Base-by-base conservation (phyloP, 1,140 invertebrate genomes). In the Antheraea mylitta region DNA sequence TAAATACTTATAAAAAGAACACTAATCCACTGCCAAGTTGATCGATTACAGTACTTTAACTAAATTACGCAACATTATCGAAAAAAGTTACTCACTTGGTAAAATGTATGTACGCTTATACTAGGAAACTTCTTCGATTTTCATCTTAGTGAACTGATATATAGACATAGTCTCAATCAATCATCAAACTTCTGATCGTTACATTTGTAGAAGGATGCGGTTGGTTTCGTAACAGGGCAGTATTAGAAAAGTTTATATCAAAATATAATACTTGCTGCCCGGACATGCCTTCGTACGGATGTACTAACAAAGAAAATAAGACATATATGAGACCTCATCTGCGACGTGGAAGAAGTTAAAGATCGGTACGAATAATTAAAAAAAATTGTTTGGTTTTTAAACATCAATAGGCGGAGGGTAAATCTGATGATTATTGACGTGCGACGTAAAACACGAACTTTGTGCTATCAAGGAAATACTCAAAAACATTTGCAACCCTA, bases 31-130 rank as follows among this genome's bases (percentile, higher is more conserved):
- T 71, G 66, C 64, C 61, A 69, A 71, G 67, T 71, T 74, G 69
- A 74, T 71, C 62, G 69, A 74, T 74, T 68, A 74, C 66, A 16
- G 58, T 59, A 62, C 68, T 65, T 68, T 73, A 66, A 67, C 45
- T 61, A 60, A 68, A 67, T 65, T 45, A 65, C 45, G 64, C 19
- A 65, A 65, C 64, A 48, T 48, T 65, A 42, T 42, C 38, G 37
- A 18, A 65, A 42, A 65, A 65, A 65, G 42, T 65, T 53, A 65
- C 45, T 22, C 38, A 65, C 42, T 53, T 65, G n/a, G 64, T 22
- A 48, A 64, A 64, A 18, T 45, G 38, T 64, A 18, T 45, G 38
- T 64, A 48, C 7, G n/a, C 42, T 48, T 48, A 19, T 64, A 37
- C 64, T 65, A 37, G 10, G 45, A 63, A 63, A 63, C 63, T 64